Evolutionary conservation across 2,888 invertebrate genomes (phyloP).

Genomic region (Apodemia zela): DNA sequence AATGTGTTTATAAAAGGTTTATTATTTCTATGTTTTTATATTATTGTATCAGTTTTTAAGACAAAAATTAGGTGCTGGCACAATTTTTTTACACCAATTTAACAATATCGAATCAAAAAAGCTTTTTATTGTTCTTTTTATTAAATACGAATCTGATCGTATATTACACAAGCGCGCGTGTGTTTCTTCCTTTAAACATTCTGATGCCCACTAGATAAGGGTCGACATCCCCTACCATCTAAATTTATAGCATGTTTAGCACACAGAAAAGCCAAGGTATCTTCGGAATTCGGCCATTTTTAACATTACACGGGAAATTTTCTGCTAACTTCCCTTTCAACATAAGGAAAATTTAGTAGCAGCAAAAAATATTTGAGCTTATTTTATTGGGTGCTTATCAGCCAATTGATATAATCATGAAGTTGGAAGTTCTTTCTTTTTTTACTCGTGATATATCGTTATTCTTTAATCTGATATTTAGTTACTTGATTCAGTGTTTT

Average conservation of each 20-base stretch:
- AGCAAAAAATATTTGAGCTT: neutral
- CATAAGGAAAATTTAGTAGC: neutral
- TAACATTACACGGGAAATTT: neutral
- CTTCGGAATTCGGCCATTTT: conserved; percentile 1
- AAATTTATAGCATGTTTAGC: conserved; percentile 14
- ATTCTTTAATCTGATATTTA: no score
- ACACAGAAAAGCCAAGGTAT: neutral
- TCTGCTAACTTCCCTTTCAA: conserved; percentile 4
- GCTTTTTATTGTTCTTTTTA: neutral
- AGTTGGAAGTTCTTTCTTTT: neutral
- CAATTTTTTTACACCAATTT: no score
- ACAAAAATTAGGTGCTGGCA: no score
- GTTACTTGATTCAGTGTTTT: no score
- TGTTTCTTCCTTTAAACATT: neutral
- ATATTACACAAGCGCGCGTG: neutral
- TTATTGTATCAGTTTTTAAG: no score
- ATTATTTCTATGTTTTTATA: no score
- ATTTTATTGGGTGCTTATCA: neutral
- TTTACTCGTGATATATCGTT: neutral
- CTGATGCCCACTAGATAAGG: conserved; percentile 45
- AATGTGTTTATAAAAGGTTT: no score
- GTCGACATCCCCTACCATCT: conserved; percentile 37
- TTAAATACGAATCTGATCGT: neutral
- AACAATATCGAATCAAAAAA: no score
- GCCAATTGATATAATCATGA: neutral